Percentiles rank a stretch among this genome's conserved stretches.
Evolutionary conservation across 1,140 invertebrate genomes (phyloP).

Genomic region (Nylanderia fulva): DNA sequence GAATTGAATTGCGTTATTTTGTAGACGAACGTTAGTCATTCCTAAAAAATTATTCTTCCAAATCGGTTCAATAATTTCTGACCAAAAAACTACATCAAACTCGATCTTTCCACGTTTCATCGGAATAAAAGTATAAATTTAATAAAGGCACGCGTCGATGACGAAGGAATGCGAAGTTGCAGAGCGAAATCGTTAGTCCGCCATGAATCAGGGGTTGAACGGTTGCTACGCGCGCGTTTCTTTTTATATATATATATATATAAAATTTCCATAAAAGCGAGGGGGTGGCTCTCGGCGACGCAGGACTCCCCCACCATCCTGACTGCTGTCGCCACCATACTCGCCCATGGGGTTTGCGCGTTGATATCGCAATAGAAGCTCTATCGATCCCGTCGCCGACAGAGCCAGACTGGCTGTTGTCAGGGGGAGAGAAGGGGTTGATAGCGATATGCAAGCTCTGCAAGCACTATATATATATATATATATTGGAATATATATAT

Average conservation of each 20-base stretch:
- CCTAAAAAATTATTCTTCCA: too few relatives aligned
- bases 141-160: not conserved
- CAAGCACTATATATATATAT: constrained; percentile 47
- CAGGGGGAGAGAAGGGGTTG: constrained; percentile 79
- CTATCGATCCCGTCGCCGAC: constrained; percentile 81
- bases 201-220: constrained; percentile 49
- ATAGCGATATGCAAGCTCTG: constrained; percentile 81
- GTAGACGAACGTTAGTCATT: too few relatives aligned
- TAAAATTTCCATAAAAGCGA: constrained; percentile 74
- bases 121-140: not conserved
- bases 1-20: too few relatives aligned
- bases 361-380: constrained; percentile 83
- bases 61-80: too few relatives aligned
- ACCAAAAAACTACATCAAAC: too few relatives aligned
- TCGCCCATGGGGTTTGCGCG: constrained; percentile 80
- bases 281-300: constrained; percentile 22
- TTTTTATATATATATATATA: constrained; percentile 30
- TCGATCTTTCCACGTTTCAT: too few relatives aligned
- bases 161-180: not conserved
- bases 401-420: constrained; percentile 80
- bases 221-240: constrained; percentile 12
- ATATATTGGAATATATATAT: too few relatives aligned
- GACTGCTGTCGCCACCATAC: constrained; percentile 59
- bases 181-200: not conserved
- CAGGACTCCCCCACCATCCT: constrained; percentile 37